Conservation (phyloP, 2,888 invertebrate genomes). For the Macropis europaea region DNA sequence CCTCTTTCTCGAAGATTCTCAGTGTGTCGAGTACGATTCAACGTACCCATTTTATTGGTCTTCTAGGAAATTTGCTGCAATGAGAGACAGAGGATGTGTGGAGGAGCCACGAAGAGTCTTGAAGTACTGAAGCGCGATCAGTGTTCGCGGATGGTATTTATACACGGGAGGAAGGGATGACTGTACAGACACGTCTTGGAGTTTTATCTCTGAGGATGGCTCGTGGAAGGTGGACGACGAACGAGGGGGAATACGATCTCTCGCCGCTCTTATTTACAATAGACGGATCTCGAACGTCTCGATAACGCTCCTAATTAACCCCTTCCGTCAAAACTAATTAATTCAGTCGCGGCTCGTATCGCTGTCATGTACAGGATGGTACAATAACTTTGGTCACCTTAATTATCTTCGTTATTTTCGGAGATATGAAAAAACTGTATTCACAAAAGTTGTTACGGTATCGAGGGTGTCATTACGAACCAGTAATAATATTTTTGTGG, state of each 20-base stretch:
- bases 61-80: neutral
- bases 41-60: constrained; percentile 47
- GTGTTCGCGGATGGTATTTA: constrained; percentile 63
- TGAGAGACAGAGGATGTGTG: neutral
- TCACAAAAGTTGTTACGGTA: too few relatives aligned
- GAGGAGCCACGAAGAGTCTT: neutral
- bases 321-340: constrained; percentile 45
- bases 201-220: constrained; percentile 18
- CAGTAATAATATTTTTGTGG: too few relatives aligned
- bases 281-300: constrained; percentile 17
- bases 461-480: too few relatives aligned
- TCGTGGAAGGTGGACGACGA: constrained; percentile 26
- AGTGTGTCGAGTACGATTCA: constrained; percentile 1
- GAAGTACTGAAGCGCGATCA: constrained; percentile 57
- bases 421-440: too few relatives aligned
- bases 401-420: too few relatives aligned
- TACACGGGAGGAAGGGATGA: constrained; percentile 49
- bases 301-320: constrained; percentile 53
- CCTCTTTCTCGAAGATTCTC: neutral
- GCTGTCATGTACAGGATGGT: too few relatives aligned
- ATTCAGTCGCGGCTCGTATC: constrained; percentile 27
- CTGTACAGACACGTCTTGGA: constrained; percentile 7
- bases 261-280: neutral
- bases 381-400: too few relatives aligned
- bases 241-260: neutral